Evolutionary conservation across 1,140 invertebrate species (phyloP), one percentile per base, ranked within the genome.

Genomic region (Drosophila saltans): DNA sequence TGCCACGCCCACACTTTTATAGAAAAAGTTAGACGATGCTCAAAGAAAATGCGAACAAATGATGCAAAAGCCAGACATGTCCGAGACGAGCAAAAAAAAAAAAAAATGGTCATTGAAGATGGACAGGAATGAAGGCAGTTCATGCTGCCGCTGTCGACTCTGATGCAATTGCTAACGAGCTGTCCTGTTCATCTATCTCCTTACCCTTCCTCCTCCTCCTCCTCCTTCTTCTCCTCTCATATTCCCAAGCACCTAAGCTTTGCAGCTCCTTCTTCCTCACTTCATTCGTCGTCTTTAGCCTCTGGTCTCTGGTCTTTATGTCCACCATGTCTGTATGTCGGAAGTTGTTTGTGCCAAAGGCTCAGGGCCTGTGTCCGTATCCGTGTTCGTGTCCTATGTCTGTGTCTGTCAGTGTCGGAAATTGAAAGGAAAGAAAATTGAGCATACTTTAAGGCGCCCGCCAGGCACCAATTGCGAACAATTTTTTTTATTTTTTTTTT

Each of bases 361-460:
- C 74, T 60, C 68, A 6, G 39, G 67, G 63, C 33, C 33, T 16
- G 28, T 28, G 48, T 33, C 61, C 62, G 26, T 65, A 52, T 60
- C 33, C 30, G 39, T 30, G 11, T 11, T 62, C 6, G 21, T 36
- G 33, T 36, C 6, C 33, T n/a, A 8, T 52, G 66, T 58, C 63
- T 63, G 81, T 62, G 41, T 69, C 65, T 81, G 81, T 85, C 81
- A 85, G 78, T 64, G 55, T 64, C 58, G 75, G 68, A 85, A 85
- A 86, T 86, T 85, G 82, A 63, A 82, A 72, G 68, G 62, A 71
- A 84, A 65, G 78, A 78, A 81, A 81, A 82, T 72, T 72, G 64
- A 82, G 52, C 79, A 81, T 75, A 78, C 78, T 84, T 78, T 78
- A 75, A 72, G 68, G 59, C 70, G 52, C 63, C 74, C 30, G 61